These are phyloP conservation scores for Cheilosia scutellata DNA, from an alignment of 2,888 invertebrate genomes.

Conservation along the genomic window DNA sequence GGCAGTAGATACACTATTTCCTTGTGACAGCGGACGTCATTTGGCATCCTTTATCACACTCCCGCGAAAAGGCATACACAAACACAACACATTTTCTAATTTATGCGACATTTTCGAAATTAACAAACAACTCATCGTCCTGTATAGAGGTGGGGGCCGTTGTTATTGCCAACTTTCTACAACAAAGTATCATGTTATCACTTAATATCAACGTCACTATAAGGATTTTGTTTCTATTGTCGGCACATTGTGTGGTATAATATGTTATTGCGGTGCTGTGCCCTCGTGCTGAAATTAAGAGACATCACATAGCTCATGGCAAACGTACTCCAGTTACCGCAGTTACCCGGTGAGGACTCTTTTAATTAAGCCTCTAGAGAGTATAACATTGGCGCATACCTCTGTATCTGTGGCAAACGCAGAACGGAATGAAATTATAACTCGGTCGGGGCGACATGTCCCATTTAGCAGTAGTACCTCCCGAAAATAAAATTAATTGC, in stretches of 20 bases:
- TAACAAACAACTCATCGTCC: slow-evolving; percentile 55
- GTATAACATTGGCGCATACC: background rate
- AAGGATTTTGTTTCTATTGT: slow-evolving; percentile 73
- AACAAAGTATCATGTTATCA: slow-evolving; percentile 74
- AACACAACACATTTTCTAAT: slow-evolving; percentile 56
- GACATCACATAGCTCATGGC: slow-evolving; percentile 41
- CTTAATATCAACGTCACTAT: slow-evolving; percentile 73
- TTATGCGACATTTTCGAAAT: slow-evolving; percentile 57
- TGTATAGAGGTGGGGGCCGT: background rate
- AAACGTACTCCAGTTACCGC: slow-evolving; percentile 61
- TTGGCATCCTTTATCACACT: too few relatives aligned
- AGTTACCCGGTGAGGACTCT: slow-evolving; percentile 55
- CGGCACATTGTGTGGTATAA: slow-evolving; percentile 6
- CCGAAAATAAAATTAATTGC: slow-evolving; percentile 72
- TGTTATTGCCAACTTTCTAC: slow-evolving; percentile 65
- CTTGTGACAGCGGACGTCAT: background rate
- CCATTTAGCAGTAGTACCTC: background rate
- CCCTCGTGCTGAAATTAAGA: slow-evolving; percentile 61
- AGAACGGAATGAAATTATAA: slow-evolving; percentile 50
- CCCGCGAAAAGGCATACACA: background rate
- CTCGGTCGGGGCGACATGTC: slow-evolving; percentile 1
- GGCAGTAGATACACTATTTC: background rate
- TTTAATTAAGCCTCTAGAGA: slow-evolving; percentile 76
- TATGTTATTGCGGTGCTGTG: slow-evolving; percentile 49
- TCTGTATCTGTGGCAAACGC: slow-evolving; percentile 6